These are phyloP conservation scores for Hydrolagus affinis DNA, from an alignment of 2,113 vertebrate genomes.

Conservation along the genomic window DNA sequence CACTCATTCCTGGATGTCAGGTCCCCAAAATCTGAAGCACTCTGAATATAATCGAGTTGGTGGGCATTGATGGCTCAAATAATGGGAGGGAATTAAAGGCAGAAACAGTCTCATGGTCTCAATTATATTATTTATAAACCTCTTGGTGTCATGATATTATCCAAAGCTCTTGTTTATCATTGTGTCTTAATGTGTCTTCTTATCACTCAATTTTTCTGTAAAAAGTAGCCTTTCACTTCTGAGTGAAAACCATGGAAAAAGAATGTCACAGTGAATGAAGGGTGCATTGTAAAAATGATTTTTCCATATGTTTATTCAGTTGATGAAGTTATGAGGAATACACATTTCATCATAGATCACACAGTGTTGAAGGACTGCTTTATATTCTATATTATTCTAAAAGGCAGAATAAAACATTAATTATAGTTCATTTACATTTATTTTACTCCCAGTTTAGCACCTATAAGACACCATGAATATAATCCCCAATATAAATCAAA, in stretches of 20 bases:
- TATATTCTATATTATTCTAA: slow-evolving; percentile 6
- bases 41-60: neutral
- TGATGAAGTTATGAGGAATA: neutral
- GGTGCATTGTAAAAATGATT: neutral
- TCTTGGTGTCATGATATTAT: neutral
- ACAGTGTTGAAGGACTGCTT: neutral
- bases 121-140: neutral
- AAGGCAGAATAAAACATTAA: neutral
- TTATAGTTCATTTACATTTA: neutral
- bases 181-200: neutral
- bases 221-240: neutral
- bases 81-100: neutral
- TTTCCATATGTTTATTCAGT: no score
- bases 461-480: neutral
- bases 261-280: neutral
- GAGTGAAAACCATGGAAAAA: slow-evolving; percentile 10
- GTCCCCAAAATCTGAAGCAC: neutral
- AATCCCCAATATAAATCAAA: neutral
- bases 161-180: neutral
- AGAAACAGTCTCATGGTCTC: neutral
- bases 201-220: neutral
- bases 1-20: neutral
- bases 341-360: neutral
- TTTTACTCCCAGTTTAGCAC: neutral
- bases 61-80: neutral